phyloP scores from a whole-genome alignment of 1,140 invertebrate species.

The Cepaea nemoralis region DNA sequence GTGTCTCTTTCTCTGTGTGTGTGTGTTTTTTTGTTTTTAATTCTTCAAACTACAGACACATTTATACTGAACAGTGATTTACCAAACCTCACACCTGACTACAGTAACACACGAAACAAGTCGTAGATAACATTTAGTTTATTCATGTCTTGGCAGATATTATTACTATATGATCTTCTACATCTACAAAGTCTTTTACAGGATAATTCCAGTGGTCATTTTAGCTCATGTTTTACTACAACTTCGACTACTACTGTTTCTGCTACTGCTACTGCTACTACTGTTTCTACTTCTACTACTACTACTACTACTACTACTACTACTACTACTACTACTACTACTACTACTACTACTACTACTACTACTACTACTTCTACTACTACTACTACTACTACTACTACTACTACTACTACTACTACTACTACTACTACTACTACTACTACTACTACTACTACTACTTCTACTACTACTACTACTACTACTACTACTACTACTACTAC shows the following conservation, averaged over 20 bases:
- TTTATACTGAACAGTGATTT: too few relatives aligned
- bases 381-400: constrained; percentile 10
- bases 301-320: constrained; percentile 10
- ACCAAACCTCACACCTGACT: too few relatives aligned
- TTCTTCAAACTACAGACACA: too few relatives aligned
- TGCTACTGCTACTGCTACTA: too few relatives aligned
- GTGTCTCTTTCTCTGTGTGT: too few relatives aligned
- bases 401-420: constrained; percentile 10
- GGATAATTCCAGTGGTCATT: neutral
- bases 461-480: constrained; percentile 10
- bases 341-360: constrained; percentile 10
- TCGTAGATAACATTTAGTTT: neutral
- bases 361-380: constrained; percentile 6
- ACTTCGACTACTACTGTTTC: too few relatives aligned
- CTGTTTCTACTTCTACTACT: too few relatives aligned
- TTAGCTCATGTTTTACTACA: too few relatives aligned
- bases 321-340: constrained; percentile 10
- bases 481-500: constrained; percentile 10
- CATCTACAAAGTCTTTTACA: neutral
- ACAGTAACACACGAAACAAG: too few relatives aligned
- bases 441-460: constrained; percentile 6
- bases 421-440: constrained; percentile 10
- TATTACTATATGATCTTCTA: neutral
- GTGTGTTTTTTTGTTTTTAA: too few relatives aligned
- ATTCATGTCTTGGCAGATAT: neutral